These are phyloP conservation scores for Monoplex corrugatus DNA, from an alignment of 2,888 invertebrate genomes.

Conservation along the genomic window DNA sequence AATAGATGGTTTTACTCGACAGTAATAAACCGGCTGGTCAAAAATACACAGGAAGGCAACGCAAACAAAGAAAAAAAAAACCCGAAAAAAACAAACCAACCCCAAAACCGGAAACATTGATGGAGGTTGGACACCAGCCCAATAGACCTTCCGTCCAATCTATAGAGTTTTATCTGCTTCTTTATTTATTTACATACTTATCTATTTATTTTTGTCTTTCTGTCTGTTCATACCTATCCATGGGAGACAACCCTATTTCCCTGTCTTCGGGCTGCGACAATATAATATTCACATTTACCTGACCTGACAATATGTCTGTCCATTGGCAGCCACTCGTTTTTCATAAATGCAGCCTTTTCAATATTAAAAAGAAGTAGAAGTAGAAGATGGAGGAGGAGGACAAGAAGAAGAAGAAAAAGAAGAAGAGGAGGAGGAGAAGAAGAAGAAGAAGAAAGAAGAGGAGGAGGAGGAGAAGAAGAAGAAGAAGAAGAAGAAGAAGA, in stretches of 20 bases:
- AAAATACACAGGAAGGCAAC: no score
- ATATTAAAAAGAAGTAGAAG: neutral
- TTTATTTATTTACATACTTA: no score
- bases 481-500: neutral
- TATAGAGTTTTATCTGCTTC: no score
- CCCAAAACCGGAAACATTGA: no score
- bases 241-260: neutral
- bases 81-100: no score
- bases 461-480: neutral
- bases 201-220: no score
- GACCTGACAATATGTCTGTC: neutral
- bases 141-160: no score
- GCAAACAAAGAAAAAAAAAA: no score
- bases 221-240: no score
- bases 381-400: neutral
- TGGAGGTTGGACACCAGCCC: no score
- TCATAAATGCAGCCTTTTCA: neutral
- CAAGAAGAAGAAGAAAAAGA: neutral
- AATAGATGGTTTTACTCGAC: no score
- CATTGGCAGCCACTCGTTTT: neutral
- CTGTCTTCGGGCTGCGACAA: neutral
- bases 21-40: no score
- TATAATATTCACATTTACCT: neutral
- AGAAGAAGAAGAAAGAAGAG: neutral
- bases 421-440: neutral